Evolutionary conservation across 2,797 vertebrate species (phyloP).

Genomic region (Dendrocincla tyrannina): DNA sequence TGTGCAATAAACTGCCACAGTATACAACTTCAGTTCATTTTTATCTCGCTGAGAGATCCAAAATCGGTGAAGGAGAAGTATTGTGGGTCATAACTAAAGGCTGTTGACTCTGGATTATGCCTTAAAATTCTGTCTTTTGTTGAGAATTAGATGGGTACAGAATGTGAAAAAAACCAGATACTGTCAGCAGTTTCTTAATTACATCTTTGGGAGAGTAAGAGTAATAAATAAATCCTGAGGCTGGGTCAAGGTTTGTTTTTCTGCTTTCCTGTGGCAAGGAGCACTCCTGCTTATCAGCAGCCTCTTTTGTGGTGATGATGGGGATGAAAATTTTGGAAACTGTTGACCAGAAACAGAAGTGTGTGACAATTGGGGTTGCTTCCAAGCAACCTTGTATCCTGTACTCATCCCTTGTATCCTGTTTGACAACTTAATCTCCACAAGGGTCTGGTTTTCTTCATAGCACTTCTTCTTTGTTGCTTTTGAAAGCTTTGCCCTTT

Average conservation of each 20-base stretch:
- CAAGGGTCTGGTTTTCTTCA: not conserved
- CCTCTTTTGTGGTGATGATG: not conserved
- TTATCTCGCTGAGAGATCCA: not conserved
- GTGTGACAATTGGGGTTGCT: not conserved
- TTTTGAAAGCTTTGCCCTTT: not conserved
- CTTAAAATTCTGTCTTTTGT: not conserved
- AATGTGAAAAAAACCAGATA: not conserved
- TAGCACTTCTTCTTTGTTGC: not conserved
- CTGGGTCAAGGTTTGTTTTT: not conserved
- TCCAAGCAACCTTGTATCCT: not conserved
- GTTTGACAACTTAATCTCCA: not conserved
- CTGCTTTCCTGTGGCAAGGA: not conserved
- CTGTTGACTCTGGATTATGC: not conserved
- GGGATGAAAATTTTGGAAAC: not conserved
- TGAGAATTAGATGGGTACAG: not conserved
- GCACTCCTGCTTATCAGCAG: not conserved
- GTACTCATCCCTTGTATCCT: not conserved
- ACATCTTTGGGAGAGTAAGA: not conserved
- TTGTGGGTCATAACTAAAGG: not conserved
- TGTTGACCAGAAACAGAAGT: not conserved
- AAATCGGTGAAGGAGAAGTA: not conserved
- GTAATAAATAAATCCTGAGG: not conserved
- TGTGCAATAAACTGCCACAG: not conserved
- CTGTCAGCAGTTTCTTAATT: not conserved
- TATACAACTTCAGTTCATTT: not conserved